These are phyloP conservation scores for Todiramphus saurophagus DNA, from an alignment of 2,113 vertebrate genomes.

Conservation along the genomic window DNA sequence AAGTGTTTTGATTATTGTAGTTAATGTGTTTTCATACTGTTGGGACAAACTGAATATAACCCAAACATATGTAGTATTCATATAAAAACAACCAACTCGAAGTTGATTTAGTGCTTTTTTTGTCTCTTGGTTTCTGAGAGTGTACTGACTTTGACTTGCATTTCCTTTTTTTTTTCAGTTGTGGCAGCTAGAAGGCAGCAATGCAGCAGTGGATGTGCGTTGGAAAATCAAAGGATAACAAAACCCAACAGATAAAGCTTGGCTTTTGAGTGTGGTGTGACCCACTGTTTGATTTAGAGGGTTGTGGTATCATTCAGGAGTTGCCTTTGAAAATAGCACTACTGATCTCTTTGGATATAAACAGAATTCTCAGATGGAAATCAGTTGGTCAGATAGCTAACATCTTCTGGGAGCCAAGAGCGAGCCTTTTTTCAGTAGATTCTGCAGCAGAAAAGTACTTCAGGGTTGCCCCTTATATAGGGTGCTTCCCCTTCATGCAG, in stretches of 20 bases:
- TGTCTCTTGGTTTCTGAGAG: not conserved
- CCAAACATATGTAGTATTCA: not conserved
- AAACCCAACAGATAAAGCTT: not conserved
- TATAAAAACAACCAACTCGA: not conserved
- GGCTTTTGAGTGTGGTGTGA: not conserved
- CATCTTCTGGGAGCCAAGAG: not conserved
- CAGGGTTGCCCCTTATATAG: not conserved
- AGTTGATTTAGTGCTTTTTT: not conserved
- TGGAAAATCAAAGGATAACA: not conserved
- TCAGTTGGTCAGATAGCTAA: not conserved
- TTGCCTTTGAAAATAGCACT: slow-evolving; percentile 7
- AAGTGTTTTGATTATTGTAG: not conserved
- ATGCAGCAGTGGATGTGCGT: not conserved
- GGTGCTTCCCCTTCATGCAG: not conserved
- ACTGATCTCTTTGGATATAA: not conserved
- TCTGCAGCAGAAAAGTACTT: not conserved
- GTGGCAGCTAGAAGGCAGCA: not conserved
- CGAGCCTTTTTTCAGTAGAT: not conserved
- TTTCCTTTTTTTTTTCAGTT: slow-evolving; percentile 23
- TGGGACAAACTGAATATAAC: not conserved
- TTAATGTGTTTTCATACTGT: not conserved
- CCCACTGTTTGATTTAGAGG: not conserved
- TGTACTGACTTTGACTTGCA: slow-evolving; percentile 18
- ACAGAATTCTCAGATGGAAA: not conserved
- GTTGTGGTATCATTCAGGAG: not conserved